Conservation (phyloP, 2,113 vertebrate genomes). For the Rhipidura dahli region DNA sequence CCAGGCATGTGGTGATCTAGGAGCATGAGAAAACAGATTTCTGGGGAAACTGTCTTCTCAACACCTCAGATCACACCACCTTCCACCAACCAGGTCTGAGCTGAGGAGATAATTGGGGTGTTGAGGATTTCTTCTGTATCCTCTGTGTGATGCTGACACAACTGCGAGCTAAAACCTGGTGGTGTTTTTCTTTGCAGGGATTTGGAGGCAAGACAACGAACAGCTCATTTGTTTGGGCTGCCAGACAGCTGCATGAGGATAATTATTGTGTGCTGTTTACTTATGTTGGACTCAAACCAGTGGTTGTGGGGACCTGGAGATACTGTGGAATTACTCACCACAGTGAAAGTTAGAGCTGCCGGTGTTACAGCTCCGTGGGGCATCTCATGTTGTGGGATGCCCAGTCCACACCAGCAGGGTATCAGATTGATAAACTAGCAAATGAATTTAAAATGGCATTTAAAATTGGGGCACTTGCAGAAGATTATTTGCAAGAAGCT, state of each 20-base stretch:
- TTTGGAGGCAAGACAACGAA: neutral
- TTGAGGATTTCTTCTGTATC: neutral
- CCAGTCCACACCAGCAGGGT: neutral
- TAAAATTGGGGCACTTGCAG: neutral
- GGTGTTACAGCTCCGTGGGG: accelerated
- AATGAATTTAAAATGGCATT: neutral
- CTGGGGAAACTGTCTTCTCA: neutral
- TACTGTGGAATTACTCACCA: neutral
- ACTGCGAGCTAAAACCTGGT: neutral
- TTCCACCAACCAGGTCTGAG: neutral
- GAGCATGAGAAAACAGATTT: neutral
- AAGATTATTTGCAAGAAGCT: neutral
- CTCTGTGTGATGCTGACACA: neutral
- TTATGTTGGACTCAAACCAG: neutral
- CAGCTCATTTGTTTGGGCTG: constrained; percentile 16
- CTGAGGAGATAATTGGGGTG: neutral
- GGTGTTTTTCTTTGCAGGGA: neutral
- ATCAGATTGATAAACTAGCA: neutral
- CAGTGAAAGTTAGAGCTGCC: neutral
- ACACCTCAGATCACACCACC: neutral
- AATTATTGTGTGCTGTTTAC: neutral
- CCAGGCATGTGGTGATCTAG: neutral
- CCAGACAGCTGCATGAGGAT: neutral
- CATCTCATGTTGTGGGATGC: neutral
- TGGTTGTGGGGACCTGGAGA: neutral